Base-by-base conservation (phyloP, 2,888 invertebrate genomes). In the Pseudococcus longispinus region DNA sequence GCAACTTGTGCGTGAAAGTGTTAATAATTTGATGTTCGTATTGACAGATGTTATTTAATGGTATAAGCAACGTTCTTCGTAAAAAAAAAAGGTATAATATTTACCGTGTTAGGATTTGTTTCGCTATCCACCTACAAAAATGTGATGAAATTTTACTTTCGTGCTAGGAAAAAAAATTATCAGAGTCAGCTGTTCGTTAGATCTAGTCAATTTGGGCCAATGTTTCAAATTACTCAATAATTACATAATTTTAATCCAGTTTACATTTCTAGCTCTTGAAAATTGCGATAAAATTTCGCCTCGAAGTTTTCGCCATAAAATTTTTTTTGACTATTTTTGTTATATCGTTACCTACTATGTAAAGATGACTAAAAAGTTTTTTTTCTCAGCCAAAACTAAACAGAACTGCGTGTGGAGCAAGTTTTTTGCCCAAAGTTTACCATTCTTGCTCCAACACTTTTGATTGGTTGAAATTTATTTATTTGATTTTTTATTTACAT, bases 31-130 rank as follows among this genome's bases (percentile, higher is more conserved):
- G 8, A 70, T 70, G 15, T 29, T 15, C 13, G 4, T 70, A 29
- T 70, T 70, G 70, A 70, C 70, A 70, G 70, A 70, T 70, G 70
- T 29, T 70, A 60, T 60, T 60, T 60, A 23, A 60, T 60, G 15
- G 37, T 4, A 9, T 37, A 37, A 37, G 8, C 15, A 51, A 18
- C 51, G 60, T 60, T 60, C 9, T 60, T n/a, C 18, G n/a, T n/a
- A 55, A 55, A 55, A 23, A 60, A 60, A 6, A 55, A 1, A 11
- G n/a, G n/a, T n/a, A n/a, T n/a, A 11, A 60, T 23, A 51, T 51
- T 51, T 51, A 51, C 51, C n/a, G n/a, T 15, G 44, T 51, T 18
- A n/a, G 44, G 23, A 60, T 60, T 60, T 60, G 20, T 60, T 60
- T 60, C 9, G 60, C 15, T 0, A 51, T 51, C n/a, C 51, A n/a